A percentile compares a stretch with the other conserved stretches of the same genome.
These are phyloP conservation scores for Propithecus deckenii DNA, from an alignment of 2,797 vertebrate species.

Conservation along the genomic window DNA sequence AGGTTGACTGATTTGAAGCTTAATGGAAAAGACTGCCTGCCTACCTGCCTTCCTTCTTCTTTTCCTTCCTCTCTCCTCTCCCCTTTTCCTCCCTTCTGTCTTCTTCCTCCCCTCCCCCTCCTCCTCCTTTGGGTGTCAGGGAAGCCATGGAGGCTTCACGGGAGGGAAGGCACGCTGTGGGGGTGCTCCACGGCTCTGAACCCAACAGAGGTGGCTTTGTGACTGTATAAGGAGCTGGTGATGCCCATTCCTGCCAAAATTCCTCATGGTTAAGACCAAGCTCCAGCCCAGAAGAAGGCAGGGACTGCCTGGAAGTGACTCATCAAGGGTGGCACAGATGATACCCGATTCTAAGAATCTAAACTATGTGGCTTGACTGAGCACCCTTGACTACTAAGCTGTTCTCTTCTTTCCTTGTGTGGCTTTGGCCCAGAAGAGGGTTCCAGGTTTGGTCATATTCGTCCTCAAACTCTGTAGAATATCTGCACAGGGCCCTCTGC, in stretches of 20 bases:
- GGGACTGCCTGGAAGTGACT: conserved; percentile 56
- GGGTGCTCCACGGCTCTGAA: background rate
- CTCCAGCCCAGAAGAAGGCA: conserved; percentile 53
- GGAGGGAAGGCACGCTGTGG: background rate
- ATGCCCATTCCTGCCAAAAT: conserved; percentile 53
- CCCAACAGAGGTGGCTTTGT: conserved; percentile 37
- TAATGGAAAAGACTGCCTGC: background rate
- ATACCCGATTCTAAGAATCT: conserved; percentile 60
- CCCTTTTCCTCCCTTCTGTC: too few relatives aligned
- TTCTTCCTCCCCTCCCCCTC: background rate
- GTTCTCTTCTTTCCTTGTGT: conserved; percentile 30
- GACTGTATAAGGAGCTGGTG: conserved; percentile 60
- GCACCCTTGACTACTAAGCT: background rate
- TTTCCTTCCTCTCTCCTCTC: background rate
- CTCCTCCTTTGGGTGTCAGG: background rate
- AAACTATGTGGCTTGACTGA: conserved; percentile 40
- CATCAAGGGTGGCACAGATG: conserved; percentile 54
- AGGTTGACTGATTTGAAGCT: background rate
- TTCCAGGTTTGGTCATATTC: background rate
- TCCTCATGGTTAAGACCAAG: conserved; percentile 33
- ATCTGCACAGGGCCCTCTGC: background rate
- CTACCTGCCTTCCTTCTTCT: background rate
- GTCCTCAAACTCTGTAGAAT: background rate
- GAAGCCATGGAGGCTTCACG: background rate
- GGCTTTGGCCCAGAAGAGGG: background rate